Conservation (phyloP, 2,797 vertebrate species). For the Hoplostethus mediterraneus region DNA sequence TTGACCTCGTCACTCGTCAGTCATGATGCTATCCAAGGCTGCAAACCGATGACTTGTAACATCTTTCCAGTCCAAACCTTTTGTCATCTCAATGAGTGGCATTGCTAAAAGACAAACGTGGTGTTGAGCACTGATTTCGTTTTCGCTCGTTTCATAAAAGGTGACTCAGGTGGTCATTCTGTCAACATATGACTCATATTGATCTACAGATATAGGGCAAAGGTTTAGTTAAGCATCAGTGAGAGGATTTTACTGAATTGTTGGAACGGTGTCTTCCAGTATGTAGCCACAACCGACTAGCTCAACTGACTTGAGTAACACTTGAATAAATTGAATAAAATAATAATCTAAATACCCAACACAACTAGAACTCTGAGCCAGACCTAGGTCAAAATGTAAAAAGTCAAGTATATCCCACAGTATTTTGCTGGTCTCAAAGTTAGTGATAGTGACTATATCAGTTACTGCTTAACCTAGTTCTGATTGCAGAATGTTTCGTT, state of each 20-base stretch:
- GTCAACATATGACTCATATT: slow-evolving; percentile 36
- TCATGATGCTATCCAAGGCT: no score
- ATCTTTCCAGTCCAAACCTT: no score
- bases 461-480: neutral
- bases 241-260: slow-evolving; percentile 4
- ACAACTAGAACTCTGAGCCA: neutral
- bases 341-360: neutral
- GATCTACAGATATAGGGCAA: slow-evolving; percentile 41
- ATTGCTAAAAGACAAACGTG: no score
- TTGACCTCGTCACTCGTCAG: no score
- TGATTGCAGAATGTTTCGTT: slow-evolving; percentile 34
- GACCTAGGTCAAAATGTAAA: neutral
- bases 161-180: slow-evolving; percentile 44
- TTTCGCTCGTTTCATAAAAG: neutral
- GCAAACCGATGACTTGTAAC: no score
- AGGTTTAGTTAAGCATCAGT: slow-evolving; percentile 40
- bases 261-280: no score
- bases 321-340: no score
- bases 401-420: neutral
- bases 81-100: no score
- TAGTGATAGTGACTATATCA: no score
- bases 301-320: no score
- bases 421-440: neutral
- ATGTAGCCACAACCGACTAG: no score
- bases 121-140: no score